Percentiles rank a stretch among this genome's conserved stretches.
These are phyloP conservation scores for Gnathonemus echidnorhynchus DNA, from an alignment of 2,113 vertebrate genomes.

Conservation along the genomic window DNA sequence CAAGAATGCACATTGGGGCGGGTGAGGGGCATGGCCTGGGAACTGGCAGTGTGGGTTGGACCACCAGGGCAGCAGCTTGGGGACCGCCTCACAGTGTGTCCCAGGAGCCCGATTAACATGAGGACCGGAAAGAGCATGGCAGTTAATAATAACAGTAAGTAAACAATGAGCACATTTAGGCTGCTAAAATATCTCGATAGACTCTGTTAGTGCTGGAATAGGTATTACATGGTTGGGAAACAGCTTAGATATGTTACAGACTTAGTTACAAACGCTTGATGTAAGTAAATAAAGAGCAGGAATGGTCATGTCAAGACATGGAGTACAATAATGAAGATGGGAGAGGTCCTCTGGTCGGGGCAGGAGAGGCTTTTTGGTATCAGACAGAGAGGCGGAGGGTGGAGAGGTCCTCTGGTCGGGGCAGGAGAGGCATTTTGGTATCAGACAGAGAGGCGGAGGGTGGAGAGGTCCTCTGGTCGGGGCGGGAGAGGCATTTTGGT, in stretches of 20 bases:
- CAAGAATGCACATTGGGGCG: neutral
- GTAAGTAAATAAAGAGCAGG: neutral
- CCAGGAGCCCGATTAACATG: neutral
- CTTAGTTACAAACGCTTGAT: neutral
- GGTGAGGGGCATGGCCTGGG: neutral
- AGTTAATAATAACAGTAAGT: neutral
- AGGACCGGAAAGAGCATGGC: neutral
- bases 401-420: neutral
- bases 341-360: neutral
- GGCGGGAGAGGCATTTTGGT: neutral
- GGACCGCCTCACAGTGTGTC: neutral
- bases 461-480: neutral
- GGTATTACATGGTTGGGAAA: neutral
- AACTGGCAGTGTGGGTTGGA: neutral
- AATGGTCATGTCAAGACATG: neutral
- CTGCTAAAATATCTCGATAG: neutral
- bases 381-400: neutral
- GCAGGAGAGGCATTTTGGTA: neutral
- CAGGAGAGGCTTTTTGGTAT: neutral
- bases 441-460: neutral
- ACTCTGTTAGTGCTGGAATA: neutral
- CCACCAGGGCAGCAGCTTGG: neutral
- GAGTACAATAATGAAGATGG: neutral
- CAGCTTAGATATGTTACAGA: neutral
- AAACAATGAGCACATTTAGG: slow-evolving; percentile 1